Conservation (phyloP, 2,113 vertebrate genomes). For the Amphiprion ocellaris region DNA sequence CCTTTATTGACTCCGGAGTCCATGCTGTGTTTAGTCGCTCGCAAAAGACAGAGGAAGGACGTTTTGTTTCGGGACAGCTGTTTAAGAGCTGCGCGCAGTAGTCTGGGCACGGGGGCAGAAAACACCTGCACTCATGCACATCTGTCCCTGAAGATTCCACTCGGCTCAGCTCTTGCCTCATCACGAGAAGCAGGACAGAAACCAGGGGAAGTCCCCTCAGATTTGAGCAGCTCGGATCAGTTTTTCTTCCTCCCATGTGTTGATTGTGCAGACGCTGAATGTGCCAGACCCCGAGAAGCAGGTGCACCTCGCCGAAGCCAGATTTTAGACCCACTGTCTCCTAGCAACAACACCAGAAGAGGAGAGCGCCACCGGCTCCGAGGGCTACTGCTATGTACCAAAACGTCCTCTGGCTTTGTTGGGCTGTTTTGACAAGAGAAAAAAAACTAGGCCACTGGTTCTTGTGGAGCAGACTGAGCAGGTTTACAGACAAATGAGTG, state of each 20-base stretch:
- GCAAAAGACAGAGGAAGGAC: slow-evolving; percentile 61
- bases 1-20: slow-evolving; percentile 45
- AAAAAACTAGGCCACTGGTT: slow-evolving; percentile 63
- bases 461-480: slow-evolving; percentile 36
- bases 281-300: slow-evolving; percentile 63
- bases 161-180: slow-evolving; percentile 43
- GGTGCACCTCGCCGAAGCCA: slow-evolving; percentile 71
- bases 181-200: slow-evolving; percentile 26
- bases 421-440: slow-evolving; percentile 56
- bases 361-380: slow-evolving; percentile 57
- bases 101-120: slow-evolving; percentile 22
- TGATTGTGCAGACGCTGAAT: slow-evolving; percentile 45
- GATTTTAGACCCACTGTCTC: slow-evolving; percentile 78
- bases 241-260: slow-evolving; percentile 46
- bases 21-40: slow-evolving; percentile 48
- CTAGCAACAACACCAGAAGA: slow-evolving; percentile 82
- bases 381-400: slow-evolving; percentile 67
- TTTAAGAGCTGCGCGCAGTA: background rate
- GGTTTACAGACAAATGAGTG: slow-evolving; percentile 18
- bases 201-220: slow-evolving; percentile 36
- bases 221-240: slow-evolving; percentile 29
- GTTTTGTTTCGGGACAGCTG: slow-evolving; percentile 23
- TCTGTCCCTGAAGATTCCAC: slow-evolving; percentile 34
- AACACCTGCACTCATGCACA: slow-evolving; percentile 52
- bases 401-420: slow-evolving; percentile 68